phyloP scores from a whole-genome alignment of 2,888 invertebrate genomes.

The Melitaea athalia region DNA sequence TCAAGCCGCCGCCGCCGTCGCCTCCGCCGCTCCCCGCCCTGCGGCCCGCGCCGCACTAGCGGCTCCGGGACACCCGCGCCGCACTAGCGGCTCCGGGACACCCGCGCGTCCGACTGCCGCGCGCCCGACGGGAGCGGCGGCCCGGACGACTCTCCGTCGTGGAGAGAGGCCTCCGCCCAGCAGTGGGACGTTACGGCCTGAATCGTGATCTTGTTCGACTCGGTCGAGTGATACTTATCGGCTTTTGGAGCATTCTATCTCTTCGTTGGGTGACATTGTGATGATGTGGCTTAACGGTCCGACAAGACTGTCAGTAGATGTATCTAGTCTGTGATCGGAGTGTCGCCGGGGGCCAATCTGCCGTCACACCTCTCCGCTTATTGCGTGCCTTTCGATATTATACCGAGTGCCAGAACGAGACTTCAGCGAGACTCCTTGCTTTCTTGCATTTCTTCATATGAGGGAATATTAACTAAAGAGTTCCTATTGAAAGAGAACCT shows the following conservation, averaged over 20 bases:
- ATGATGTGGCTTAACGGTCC: conserved; percentile 68
- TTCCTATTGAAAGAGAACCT: conserved; percentile 35
- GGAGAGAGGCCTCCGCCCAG: too few relatives aligned
- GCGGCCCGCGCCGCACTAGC: conserved; percentile 50
- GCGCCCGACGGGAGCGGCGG: conserved; percentile 10
- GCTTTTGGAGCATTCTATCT: conserved; percentile 49
- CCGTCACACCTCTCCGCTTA: conserved; percentile 80
- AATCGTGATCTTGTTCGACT: conserved; percentile 5
- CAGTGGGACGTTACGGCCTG: too few relatives aligned
- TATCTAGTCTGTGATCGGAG: conserved; percentile 82
- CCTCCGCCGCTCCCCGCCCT: conserved; percentile 60
- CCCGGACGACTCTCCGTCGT: not conserved
- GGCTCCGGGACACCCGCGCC: conserved; percentile 21
- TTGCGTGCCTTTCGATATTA: conserved; percentile 79
- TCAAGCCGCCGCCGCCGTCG: conserved; percentile 65
- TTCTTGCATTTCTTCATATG: conserved; percentile 11
- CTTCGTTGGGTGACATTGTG: conserved; percentile 55
- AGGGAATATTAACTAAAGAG: conserved; percentile 9
- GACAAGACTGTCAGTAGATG: conserved; percentile 78
- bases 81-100: conserved; percentile 3
- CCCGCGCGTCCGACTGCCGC: conserved; percentile 8
- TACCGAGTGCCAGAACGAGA: conserved; percentile 65
- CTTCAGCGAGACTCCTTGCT: conserved; percentile 53
- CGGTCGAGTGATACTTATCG: conserved; percentile 22
- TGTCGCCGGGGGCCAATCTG: conserved; percentile 79